phyloP scores from a whole-genome alignment of 1,140 invertebrate species.

The Oscheius sp. region DNA sequence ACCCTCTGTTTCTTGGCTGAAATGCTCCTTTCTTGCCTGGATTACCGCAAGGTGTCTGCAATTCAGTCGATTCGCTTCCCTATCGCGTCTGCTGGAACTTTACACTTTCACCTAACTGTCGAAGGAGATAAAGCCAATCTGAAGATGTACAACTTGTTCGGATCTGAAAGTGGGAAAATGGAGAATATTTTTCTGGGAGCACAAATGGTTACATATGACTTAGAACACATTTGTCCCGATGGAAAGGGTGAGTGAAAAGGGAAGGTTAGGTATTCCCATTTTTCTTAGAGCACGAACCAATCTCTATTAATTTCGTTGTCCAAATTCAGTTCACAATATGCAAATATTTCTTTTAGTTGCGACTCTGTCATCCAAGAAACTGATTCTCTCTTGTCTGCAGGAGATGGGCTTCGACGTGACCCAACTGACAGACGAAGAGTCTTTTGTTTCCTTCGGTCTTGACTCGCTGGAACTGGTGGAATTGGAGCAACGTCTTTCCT shows the following conservation, averaged over 20 bases:
- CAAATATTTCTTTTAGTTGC: background rate
- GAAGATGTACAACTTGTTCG: background rate
- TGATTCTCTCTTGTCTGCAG: background rate
- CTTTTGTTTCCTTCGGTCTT: background rate
- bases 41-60: no score
- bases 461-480: constrained; percentile 7
- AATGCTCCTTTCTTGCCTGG: no score
- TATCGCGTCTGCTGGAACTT: background rate
- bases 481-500: background rate
- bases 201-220: no score
- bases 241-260: no score
- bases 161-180: background rate
- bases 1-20: background rate
- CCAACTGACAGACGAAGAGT: background rate
- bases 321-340: background rate
- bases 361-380: background rate
- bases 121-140: background rate
- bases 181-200: background rate
- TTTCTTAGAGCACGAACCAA: background rate
- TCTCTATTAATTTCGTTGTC: background rate
- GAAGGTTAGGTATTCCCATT: background rate
- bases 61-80: background rate
- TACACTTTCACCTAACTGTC: background rate
- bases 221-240: no score
- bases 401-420: constrained; percentile 1